Evolutionary conservation across 2,888 invertebrate species (phyloP), one percentile per base, ranked within the genome.

Genomic region (Mellilla xanthometata): DNA sequence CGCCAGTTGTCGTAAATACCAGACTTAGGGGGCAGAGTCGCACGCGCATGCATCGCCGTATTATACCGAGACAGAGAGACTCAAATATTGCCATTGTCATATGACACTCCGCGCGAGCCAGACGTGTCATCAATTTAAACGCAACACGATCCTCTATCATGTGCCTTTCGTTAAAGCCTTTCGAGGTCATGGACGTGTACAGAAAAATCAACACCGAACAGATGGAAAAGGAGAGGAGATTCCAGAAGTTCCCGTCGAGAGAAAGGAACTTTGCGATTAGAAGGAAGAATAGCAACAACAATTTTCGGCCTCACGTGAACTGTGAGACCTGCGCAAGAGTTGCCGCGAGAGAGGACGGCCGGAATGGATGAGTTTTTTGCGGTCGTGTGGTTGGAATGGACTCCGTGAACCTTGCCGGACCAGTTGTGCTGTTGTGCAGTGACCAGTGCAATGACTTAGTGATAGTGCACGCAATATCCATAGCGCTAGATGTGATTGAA

Each of bases 261-360:
- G 93, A 94, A 65, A 90, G 94, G 55, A 93, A 94, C 72, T 91
- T 91, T 64, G 94, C 94, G 26, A 91, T 94, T 29, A 82, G 93
- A 39, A 90, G 94, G 56, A 68, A 66, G 43, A 91, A 91, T 53
- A 90, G 86, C 54, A 89, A 85, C 49, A 87, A 86, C 56, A 81
- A 83, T 52, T 75, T 76, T 50, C 64, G 78, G 23, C 77, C 86
- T 1, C 82, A 84, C 51, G 81, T 70, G 3, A 83, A 85, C 58
- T 88, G 88, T 47, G 73, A 76, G 52, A 80, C 76, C 45, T 89
- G 85, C 49, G 85, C 82, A 9, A 72, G 75, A 52, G 73, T 77
- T 1, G 80, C 84, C n/a, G 69, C 77, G 46, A 68, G 74, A 36
- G 83, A 86, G 62, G 79, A 65, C 39, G 76, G 72, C 58, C 49